A percentile compares a stretch with the other conserved stretches of the same genome.
These are phyloP conservation scores for Neodontobutis hainanensis DNA, from an alignment of 2,113 vertebrate species.

Conservation along the genomic window DNA sequence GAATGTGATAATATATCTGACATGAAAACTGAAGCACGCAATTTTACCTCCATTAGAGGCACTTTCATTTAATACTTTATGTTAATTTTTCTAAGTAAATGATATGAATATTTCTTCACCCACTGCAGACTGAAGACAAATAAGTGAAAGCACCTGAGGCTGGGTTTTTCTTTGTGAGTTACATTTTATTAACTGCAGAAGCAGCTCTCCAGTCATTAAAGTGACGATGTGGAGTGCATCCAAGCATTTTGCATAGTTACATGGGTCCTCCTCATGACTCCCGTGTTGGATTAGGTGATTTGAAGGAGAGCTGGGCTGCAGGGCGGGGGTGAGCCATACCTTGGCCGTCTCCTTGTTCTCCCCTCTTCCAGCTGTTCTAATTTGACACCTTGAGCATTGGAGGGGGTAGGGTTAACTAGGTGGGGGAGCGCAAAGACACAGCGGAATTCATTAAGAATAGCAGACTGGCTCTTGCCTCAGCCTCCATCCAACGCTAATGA, in stretches of 20 bases:
- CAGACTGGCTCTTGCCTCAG: conserved; percentile 76
- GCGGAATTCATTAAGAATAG: conserved; percentile 96
- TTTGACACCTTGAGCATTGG: conserved; percentile 91
- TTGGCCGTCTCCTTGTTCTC: conserved; percentile 74
- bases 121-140: neutral
- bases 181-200: conserved; percentile 44
- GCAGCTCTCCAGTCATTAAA: conserved; percentile 53
- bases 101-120: neutral
- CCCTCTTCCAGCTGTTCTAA: conserved; percentile 83
- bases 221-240: conserved; percentile 52
- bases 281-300: conserved; percentile 62
- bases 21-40: neutral
- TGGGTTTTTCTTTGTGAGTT: conserved; percentile 27
- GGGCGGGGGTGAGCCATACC: conserved; percentile 63
- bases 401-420: conserved; percentile 79
- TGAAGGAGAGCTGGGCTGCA: conserved; percentile 63
- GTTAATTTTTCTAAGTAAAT: conserved; percentile 12
- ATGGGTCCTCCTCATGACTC: conserved; percentile 60
- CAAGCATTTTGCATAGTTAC: conserved; percentile 58
- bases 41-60: conserved; percentile 6
- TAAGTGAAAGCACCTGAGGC: neutral
- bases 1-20: conserved; percentile 4
- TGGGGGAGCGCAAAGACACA: conserved; percentile 83
- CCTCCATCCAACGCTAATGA: conserved; percentile 87
- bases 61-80: conserved; percentile 11